Evolutionary conservation across 1,140 invertebrate species (phyloP).

Genomic region (Neelides sp.): DNA sequence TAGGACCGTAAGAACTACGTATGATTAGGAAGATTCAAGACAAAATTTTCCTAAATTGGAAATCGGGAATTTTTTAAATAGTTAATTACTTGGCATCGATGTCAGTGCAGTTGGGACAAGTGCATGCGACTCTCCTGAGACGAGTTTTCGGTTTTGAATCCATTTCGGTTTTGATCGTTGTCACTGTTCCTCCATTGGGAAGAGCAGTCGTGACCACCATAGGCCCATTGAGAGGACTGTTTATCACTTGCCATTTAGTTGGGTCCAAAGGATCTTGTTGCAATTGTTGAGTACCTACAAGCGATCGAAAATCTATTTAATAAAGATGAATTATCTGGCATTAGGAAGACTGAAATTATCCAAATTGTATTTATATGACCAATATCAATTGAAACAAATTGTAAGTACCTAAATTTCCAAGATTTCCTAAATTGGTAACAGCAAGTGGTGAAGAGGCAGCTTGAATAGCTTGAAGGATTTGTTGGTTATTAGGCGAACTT

Average conservation of each 20-base stretch:
- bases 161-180: constrained; percentile 30
- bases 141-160: constrained; percentile 41
- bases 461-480: constrained; percentile 28
- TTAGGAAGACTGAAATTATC: background rate
- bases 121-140: constrained; percentile 76
- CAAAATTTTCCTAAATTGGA: too few species aligned
- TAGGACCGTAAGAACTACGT: constrained; percentile 28
- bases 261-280: constrained; percentile 64
- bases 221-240: constrained; percentile 22
- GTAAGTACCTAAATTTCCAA: constrained; percentile 11
- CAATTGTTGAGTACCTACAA: constrained; percentile 35
- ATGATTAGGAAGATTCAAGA: background rate
- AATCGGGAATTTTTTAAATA: too few species aligned
- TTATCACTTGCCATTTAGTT: constrained; percentile 65
- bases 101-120: constrained; percentile 89
- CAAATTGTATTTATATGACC: background rate
- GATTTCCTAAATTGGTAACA: constrained; percentile 15
- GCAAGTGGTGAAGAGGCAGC: constrained; percentile 16
- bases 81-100: constrained; percentile 26
- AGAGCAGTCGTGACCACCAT: constrained; percentile 25
- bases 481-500: constrained; percentile 35
- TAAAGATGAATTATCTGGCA: background rate
- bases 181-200: constrained; percentile 27
- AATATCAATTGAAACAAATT: background rate
- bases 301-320: constrained; percentile 7